phyloP scores from a whole-genome alignment of 2,888 invertebrate genomes.

The Amphipyra tragopoginis region DNA sequence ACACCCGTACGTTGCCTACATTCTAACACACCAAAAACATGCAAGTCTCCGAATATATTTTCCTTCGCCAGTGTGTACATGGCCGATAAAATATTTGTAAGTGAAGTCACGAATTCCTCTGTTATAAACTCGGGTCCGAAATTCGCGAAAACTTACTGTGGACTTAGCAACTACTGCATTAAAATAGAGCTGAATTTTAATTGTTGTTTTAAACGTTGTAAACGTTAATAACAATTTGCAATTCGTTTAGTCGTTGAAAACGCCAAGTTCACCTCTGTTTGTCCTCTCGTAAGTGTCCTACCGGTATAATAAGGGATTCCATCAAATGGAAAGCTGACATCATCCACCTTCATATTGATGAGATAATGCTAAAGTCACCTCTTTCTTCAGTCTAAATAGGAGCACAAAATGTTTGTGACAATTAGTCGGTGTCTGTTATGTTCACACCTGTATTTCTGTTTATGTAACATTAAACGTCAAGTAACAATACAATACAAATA shows the following conservation, averaged over 20 bases:
- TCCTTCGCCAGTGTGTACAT: no score
- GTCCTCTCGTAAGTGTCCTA: not conserved
- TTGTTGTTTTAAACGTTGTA: not conserved
- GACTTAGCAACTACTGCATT: conserved; percentile 2
- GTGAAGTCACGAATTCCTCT: not conserved
- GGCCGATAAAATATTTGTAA: no score
- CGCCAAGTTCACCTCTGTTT: not conserved
- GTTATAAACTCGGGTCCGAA: conserved; percentile 3
- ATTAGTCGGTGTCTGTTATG: no score
- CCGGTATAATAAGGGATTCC: not conserved
- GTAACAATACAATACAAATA: no score
- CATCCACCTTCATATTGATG: not conserved
- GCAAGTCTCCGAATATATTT: no score
- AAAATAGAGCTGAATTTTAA: not conserved
- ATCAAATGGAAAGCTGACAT: not conserved
- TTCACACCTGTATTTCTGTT: no score
- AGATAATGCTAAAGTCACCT: not conserved
- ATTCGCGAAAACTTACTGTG: not conserved
- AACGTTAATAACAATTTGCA: not conserved
- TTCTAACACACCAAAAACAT: no score
- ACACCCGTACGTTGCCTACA: no score
- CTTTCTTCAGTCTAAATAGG: not conserved
- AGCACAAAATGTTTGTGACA: no score
- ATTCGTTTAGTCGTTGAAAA: not conserved
- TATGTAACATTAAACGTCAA: no score